Percentiles rank a stretch among this genome's conserved stretches.
phyloP scores from a whole-genome alignment of 1,140 invertebrate species.

The Halictus rubicundus region DNA sequence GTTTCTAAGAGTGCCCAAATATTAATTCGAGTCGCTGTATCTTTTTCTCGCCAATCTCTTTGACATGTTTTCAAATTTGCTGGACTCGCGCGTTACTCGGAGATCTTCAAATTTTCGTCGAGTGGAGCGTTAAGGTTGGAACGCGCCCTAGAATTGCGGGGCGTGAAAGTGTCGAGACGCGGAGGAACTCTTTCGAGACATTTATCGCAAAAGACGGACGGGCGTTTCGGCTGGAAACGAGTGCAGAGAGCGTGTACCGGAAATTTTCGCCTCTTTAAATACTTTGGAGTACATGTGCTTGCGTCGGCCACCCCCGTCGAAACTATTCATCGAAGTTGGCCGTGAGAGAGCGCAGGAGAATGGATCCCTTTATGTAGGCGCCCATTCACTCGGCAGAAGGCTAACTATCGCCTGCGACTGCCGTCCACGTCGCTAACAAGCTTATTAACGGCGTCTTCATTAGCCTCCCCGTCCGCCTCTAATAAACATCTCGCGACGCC shows the following conservation, averaged over 20 bases:
- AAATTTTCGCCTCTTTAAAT: conserved; percentile 33
- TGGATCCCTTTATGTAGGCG: conserved; percentile 12
- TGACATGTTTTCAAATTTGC: too few species aligned
- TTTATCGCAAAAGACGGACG: neutral
- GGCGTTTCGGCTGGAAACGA: neutral
- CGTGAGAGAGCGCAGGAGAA: neutral
- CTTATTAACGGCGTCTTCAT: conserved; percentile 43
- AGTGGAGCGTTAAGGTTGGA: neutral
- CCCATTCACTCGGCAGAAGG: conserved; percentile 27
- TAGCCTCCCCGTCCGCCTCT: neutral
- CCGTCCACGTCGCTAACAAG: conserved; percentile 34
- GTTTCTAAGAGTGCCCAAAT: too few species aligned
- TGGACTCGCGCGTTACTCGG: too few species aligned
- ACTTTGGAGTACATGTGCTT: neutral
- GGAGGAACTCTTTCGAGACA: neutral
- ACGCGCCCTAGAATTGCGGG: neutral
- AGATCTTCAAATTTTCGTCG: neutral
- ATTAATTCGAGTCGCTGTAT: too few species aligned
- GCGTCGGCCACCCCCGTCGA: conserved; percentile 14
- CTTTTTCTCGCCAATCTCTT: too few species aligned
- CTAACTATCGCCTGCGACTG: conserved; percentile 21
- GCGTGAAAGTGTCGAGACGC: neutral
- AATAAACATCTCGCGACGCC: conserved; percentile 15
- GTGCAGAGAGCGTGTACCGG: neutral
- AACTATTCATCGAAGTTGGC: conserved; percentile 38